phyloP scores from a whole-genome alignment of 2,113 vertebrate species.

The Anarhynchus alexandrinus region DNA sequence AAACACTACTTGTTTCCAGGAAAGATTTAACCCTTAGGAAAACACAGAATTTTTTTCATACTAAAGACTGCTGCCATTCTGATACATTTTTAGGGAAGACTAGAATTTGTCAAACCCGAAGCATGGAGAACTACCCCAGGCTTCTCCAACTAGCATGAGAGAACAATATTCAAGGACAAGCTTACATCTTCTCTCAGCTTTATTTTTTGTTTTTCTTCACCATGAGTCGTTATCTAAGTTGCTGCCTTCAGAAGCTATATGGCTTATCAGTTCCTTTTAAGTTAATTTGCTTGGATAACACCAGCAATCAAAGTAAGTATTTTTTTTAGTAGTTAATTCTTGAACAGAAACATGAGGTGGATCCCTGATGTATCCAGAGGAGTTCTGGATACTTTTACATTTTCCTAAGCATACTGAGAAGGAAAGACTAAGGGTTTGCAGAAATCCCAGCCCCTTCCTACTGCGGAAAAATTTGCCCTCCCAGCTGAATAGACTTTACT shows the following conservation, averaged over 20 bases:
- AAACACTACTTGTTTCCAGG: not conserved
- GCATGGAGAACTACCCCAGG: not conserved
- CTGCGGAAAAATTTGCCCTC: not conserved
- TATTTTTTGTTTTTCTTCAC: not conserved
- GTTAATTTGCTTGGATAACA: not conserved
- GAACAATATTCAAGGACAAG: not conserved
- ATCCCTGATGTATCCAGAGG: not conserved
- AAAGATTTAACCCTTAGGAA: not conserved
- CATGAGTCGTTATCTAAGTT: not conserved
- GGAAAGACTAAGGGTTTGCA: not conserved
- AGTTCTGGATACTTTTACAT: accelerated
- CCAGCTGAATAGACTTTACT: not conserved
- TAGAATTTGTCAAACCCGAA: not conserved
- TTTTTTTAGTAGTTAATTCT: not conserved
- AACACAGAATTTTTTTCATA: not conserved
- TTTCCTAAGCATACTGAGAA: not conserved
- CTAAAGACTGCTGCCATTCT: not conserved
- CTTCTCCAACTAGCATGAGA: not conserved
- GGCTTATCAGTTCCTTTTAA: not conserved
- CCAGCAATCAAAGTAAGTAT: not conserved
- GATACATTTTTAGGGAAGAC: not conserved
- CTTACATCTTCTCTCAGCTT: not conserved
- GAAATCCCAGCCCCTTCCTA: not conserved
- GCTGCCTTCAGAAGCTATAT: not conserved
- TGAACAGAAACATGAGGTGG: not conserved